These are phyloP conservation scores for Drymonia ruficornis DNA, from an alignment of 2,888 invertebrate species.

Conservation along the genomic window DNA sequence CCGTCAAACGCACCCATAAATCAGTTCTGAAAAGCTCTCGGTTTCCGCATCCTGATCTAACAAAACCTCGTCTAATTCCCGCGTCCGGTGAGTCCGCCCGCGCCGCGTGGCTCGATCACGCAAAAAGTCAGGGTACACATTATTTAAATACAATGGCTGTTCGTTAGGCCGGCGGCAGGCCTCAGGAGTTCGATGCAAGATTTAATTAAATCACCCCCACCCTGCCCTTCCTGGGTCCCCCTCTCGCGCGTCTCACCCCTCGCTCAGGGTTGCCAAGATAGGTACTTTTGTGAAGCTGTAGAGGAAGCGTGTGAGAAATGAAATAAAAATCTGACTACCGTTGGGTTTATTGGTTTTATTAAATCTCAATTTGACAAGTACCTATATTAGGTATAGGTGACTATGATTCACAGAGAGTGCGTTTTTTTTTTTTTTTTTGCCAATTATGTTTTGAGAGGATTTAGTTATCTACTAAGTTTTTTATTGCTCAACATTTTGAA, in stretches of 20 bases:
- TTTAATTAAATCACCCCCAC: constrained; percentile 84
- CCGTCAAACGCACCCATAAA: not conserved
- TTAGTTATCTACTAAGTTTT: no score
- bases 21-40: not conserved
- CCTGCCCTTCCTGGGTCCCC: constrained; percentile 37
- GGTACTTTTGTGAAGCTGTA: not conserved
- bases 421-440: no score
- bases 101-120: constrained; percentile 53
- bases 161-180: constrained; percentile 79
- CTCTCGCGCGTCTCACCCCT: constrained; percentile 36
- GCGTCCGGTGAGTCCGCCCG: constrained; percentile 40
- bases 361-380: no score
- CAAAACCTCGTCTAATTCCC: constrained; percentile 45
- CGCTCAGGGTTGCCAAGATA: constrained; percentile 16
- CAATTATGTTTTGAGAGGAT: no score
- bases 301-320: not conserved
- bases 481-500: no score
- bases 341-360: not conserved
- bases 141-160: constrained; percentile 84
- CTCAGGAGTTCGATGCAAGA: constrained; percentile 86
- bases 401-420: no score
- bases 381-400: no score
- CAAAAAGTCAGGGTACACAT: constrained; percentile 79
- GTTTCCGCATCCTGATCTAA: constrained; percentile 27
- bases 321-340: not conserved